Conservation (phyloP, 1,140 invertebrate genomes). For the Zaprionus capensis region DNA sequence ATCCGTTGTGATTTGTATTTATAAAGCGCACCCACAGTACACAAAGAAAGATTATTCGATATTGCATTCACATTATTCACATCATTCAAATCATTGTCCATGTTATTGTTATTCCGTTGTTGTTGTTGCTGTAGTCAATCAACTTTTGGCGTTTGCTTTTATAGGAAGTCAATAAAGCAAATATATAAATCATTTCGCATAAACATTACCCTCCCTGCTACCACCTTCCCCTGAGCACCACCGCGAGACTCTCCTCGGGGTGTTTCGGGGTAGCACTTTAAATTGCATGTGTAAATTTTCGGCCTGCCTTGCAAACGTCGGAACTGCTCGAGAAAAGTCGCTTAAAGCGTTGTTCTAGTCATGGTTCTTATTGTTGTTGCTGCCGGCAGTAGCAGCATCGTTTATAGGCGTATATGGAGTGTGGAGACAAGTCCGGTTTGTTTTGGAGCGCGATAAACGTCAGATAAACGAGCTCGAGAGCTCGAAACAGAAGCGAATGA, state of each 20-base stretch:
- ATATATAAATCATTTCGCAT: constrained; percentile 58
- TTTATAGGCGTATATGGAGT: constrained; percentile 77
- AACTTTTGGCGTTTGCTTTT: constrained; percentile 69
- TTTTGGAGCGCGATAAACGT: constrained; percentile 75
- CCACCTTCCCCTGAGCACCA: not conserved
- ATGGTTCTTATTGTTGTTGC: constrained; percentile 32
- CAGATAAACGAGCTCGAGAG: constrained; percentile 72
- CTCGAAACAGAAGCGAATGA: constrained; percentile 60
- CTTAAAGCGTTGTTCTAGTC: constrained; percentile 49
- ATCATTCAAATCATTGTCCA: not conserved
- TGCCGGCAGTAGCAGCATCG: constrained; percentile 68
- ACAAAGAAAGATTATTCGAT: constrained; percentile 51
- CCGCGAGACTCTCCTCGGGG: not conserved
- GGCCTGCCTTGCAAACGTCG: constrained; percentile 73
- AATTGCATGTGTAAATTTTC: constrained; percentile 62
- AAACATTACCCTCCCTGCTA: constrained; percentile 32
- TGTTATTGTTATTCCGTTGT: constrained; percentile 47
- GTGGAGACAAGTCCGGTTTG: constrained; percentile 74
- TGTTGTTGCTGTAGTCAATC: constrained; percentile 69
- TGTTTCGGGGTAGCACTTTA: constrained; percentile 4
- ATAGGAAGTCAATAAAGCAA: constrained; percentile 76
- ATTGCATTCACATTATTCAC: constrained; percentile 43
- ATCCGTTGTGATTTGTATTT: not conserved
- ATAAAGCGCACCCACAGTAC: not conserved
- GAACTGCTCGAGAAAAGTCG: constrained; percentile 69